These are phyloP conservation scores for Drosophila chauvacae DNA, from an alignment of 1,140 invertebrate genomes.

Conservation along the genomic window DNA sequence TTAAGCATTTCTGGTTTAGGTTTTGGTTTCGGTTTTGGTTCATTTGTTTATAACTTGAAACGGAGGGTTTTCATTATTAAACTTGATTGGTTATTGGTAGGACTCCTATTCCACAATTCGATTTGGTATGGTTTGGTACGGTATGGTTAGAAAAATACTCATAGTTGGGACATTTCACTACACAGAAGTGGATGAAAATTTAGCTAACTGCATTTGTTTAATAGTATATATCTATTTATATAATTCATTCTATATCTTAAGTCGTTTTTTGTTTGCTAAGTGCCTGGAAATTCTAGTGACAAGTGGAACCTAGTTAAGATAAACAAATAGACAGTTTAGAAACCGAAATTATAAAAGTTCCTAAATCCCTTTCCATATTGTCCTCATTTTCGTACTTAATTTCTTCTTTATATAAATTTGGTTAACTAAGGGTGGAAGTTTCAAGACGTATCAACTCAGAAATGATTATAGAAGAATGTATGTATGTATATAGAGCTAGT, in stretches of 20 bases:
- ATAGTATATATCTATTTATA: conserved; percentile 39
- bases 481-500: conserved; percentile 26
- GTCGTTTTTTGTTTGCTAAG: conserved; percentile 30
- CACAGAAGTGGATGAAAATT: conserved; percentile 58
- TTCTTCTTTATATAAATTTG: conserved; percentile 19
- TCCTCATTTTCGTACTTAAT: conserved; percentile 56
- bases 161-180: conserved; percentile 57
- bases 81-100: conserved; percentile 75
- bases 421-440: conserved; percentile 35
- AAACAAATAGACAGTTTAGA: conserved; percentile 24
- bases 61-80: conserved; percentile 72
- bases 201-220: conserved; percentile 51
- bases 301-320: conserved; percentile 23
- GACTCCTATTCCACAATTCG: conserved; percentile 42
- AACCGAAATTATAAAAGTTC: conserved; percentile 28
- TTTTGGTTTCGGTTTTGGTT: conserved; percentile 66
- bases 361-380: conserved; percentile 54
- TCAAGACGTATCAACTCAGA: conserved; percentile 11
- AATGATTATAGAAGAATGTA: conserved; percentile 3
- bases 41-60: conserved; percentile 81
- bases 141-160: conserved; percentile 69
- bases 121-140: conserved; percentile 27
- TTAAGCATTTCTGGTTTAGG: conserved; percentile 54
- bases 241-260: conserved; percentile 41
- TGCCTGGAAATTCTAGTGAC: conserved; percentile 44